Conservation (phyloP, 2,797 vertebrate species). For the Crypturellus tataupa region DNA sequence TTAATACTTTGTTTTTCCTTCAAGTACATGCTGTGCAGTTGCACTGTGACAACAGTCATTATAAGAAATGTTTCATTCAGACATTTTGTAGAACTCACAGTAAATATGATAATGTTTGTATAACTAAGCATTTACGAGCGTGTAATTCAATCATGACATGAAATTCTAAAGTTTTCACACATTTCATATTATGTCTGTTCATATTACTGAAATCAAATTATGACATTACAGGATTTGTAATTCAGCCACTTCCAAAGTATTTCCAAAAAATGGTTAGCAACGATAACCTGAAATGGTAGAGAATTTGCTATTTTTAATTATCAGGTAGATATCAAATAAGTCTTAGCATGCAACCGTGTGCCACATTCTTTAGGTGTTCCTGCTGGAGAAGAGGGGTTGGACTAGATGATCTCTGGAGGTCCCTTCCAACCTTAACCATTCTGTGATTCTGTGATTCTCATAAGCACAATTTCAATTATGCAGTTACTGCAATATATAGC, state of each 20-base stretch:
- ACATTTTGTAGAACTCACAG: not conserved
- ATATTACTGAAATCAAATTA: not conserved
- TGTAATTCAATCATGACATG: not conserved
- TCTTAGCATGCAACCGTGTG: no score
- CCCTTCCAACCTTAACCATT: no score
- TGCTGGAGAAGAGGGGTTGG: no score
- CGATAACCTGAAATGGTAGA: not conserved
- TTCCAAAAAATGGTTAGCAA: not conserved
- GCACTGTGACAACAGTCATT: not conserved
- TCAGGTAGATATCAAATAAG: not conserved
- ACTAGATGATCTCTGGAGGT: no score
- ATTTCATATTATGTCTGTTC: not conserved
- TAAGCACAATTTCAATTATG: no score
- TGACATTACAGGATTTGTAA: not conserved
- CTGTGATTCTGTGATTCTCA: no score
- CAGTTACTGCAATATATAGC: not conserved
- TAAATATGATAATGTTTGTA: not conserved
- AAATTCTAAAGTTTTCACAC: not conserved
- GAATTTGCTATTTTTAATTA: not conserved
- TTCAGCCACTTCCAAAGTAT: not conserved
- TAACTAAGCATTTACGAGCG: not conserved
- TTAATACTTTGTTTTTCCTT: not conserved
- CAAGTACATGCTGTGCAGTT: not conserved
- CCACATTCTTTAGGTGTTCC: no score
- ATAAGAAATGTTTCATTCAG: not conserved